Evolutionary conservation across 2,888 invertebrate species (phyloP), one percentile per base, ranked within the genome.

Genomic region (Dasysyrphus albostriatus): DNA sequence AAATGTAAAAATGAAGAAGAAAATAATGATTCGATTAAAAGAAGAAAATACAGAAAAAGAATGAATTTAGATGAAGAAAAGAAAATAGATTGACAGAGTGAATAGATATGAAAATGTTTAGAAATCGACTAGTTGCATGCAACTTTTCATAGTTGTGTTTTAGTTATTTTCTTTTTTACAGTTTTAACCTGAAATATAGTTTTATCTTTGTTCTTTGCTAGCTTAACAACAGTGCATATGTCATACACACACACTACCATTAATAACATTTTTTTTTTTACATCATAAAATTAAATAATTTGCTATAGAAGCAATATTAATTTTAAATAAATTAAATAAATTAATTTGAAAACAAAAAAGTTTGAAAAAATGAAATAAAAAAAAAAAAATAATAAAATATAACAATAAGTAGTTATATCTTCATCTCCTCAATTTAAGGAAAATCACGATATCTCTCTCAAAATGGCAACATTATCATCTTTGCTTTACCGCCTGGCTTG

Each of bases 301-400:
- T 34, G n/a, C 32, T 34, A 34, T 24, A 2, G n/a, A 24, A 16
- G 51, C 51, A 54, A 32, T 54, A 29, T 29, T 54, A 54, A 8
- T 34, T 67, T 67, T 89, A 90, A 90, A 91, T 91, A 91, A 91
- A 90, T 91, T 91, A 91, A 91, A 91, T 91, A 92, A 91, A 91
- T 92, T 91, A 91, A 90, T 90, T 91, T 90, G 90, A 91, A 91
- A 91, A 89, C 90, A 90, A 90, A 83, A 83, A 89, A 3, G 24
- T 89, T 89, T 47, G 2, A 8, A 9, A 49, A 8, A 54, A n/a
- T n/a, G n/a, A n/a, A 32, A 8, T 12, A 54, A 54, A 14, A 78
- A 90, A 90, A 90, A n/a, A n/a, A n/a, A n/a, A n/a, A n/a, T n/a
- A n/a, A n/a, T n/a, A n/a, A n/a, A 89, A 89, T 29, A 37, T 37